phyloP scores from a whole-genome alignment of 2,888 invertebrate genomes.

The Callosobruchus maculatus region DNA sequence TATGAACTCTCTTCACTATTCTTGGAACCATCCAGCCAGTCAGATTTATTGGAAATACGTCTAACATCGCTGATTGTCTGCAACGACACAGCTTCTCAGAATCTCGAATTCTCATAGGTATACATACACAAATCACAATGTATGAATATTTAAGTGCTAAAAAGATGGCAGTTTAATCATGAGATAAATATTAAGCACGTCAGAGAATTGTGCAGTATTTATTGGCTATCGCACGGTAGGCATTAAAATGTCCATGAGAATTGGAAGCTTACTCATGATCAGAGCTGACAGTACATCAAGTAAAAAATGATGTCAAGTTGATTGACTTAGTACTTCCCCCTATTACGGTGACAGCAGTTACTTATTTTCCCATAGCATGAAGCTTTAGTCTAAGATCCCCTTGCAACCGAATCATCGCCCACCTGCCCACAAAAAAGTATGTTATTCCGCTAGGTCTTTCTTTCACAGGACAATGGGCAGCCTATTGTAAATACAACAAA shows the following conservation, averaged over 20 bases:
- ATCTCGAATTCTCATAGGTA: neutral
- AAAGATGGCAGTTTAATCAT: neutral
- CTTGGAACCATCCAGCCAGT: constrained; percentile 6
- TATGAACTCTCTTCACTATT: constrained; percentile 15
- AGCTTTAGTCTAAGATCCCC: too few species aligned
- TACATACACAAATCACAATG: neutral
- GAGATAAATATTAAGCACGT: neutral
- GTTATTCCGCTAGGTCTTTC: too few species aligned
- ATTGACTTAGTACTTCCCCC: too few species aligned
- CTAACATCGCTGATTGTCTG: neutral
- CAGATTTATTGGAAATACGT: neutral
- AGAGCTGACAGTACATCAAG: too few species aligned
- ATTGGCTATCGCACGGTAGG: neutral
- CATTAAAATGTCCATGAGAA: neutral
- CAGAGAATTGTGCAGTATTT: neutral
- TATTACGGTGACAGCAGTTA: too few species aligned
- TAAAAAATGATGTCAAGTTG: too few species aligned
- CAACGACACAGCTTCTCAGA: neutral
- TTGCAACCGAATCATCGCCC: too few species aligned
- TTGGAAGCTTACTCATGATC: too few species aligned
- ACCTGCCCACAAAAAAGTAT: too few species aligned
- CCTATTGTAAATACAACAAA: too few species aligned
- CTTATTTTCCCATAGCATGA: too few species aligned
- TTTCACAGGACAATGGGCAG: too few species aligned
- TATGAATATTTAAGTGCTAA: neutral